Evolutionary conservation across 2,797 vertebrate species (phyloP), one percentile per base, ranked within the genome.

Genomic region (Sebastiscus tertius): DNA sequence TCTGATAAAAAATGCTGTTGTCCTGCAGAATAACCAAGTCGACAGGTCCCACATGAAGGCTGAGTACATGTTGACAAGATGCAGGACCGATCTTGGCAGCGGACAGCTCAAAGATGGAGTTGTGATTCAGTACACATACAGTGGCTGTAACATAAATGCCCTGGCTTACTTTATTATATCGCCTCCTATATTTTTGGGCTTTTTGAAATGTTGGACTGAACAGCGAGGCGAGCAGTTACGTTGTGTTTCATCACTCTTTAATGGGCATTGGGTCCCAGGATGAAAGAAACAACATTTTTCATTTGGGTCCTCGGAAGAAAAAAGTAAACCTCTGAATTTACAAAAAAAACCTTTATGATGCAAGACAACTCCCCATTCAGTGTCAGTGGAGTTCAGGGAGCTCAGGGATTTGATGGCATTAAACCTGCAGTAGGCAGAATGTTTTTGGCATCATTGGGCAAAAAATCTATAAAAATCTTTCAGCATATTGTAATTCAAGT

Each of bases 161-260:
- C 26, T 9, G 24, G 12, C 61, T 78, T 75, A 29, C 62, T 75
- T 24, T 22, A 22, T 49, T 55, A 67, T 39, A 58, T 72, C 16
- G 68, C 22, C 54, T 64, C 20, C 12, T 66, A 79, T 68, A 79
- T 88, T 72, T 76, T 76, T 4, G 2, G 20, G 18, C 42, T 78
- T 78, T 83, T 77, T 58, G 27, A 85, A 73, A 84, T 67, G 72
- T 81, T 79, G 60, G 49, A 65, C 59, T 64, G 22, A 75, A 58
- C 59, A 16, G 56, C 36, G 59, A 42, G 64, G 80, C 1, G 4
- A 84, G 68, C 55, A 72, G 66, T 92, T 92, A 68, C 91, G 73
- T 77, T 85, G 76, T 80, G 83, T 93, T 94, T 91, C 90, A 92
- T 93, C 92, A 93, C 70, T 81, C 62, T 89, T 87, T 90, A 87